Base-by-base conservation (phyloP, 2,113 vertebrate species). In the Sorex fumeus region DNA sequence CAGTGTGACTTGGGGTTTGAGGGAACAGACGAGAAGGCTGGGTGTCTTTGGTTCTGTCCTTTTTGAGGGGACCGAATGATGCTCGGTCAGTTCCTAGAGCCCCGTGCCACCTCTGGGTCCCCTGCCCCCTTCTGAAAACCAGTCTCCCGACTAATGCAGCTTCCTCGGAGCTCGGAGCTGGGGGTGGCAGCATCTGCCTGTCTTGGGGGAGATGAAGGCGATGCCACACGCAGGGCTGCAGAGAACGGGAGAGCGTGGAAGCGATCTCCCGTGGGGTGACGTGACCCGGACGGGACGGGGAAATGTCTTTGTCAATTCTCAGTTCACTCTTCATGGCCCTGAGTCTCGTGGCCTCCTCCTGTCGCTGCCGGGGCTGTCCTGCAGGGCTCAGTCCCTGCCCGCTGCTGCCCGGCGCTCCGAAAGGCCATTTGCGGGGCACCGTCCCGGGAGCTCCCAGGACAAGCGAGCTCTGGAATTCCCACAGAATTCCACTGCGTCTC, bases 381-480 rank as follows among this genome's bases (percentile, higher is more conserved):
- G 0, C 28, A 6, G 19, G 40, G 18, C n/a, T 79, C 18, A 43
- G 71, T 62, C 21, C 21, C 57, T 19, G 57, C 21, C 18, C 18
- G 6, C 57, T 60, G 57, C 57, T 23, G 57, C 10, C 50, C 45
- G 25, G 21, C 60, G 19, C 57, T 67, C 25, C 43, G 64, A 82
- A 76, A 84, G 87, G 66, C 81, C 81, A 40, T 27, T 82, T 76
- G 34, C 43, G 53, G 82, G 70, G 18, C 72, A 34, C 10, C 50
- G 81, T 84, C 27, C 66, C 16, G 12, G 69, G 12, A 15, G 36
- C 45, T 91, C 81, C 57, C 69, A 0, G 78, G 77, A 84, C 57
- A 91, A 76, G 62, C 36, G 36, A 84, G 32, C 64, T 80, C 60
- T 77, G 91, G 87, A 71, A 83, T 93, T 93, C 72, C 28, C 80